Base-by-base conservation (phyloP, 1,140 invertebrate species). In the Sipha flava region DNA sequence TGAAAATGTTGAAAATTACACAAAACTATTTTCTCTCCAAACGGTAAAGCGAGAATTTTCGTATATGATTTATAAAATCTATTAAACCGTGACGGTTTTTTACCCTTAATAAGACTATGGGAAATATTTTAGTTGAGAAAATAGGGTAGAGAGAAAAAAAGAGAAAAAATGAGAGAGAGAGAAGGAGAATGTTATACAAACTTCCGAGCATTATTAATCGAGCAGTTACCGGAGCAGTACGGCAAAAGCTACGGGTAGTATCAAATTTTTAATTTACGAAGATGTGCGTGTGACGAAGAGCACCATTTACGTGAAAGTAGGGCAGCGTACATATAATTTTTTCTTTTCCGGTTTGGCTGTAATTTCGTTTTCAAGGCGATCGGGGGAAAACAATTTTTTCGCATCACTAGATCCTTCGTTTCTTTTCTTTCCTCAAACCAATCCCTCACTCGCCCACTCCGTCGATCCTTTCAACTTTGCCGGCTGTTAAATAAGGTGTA, bases 201-300 rank as follows among this genome's bases (percentile, higher is more conserved):
- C 37, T 43, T 43, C 34, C 64, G 34, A 40, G 12, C 12, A 26
- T 66, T 66, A 66, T 66, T 66, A 66, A 66, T 43, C 37, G 34
- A 43, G 64, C n/a, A 43, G 34, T 66, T 43, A 66, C 62, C 59
- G 5, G 31, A 62, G 21, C 49, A 54, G 21, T n/a, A 9, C 49
- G 37, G 34, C 21, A 23, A 40, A 66, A 66, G 62, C 34, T 18
- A n/a, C 1, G 62, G 47, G 34, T n/a, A n/a, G n/a, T 40, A 66
- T 66, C n/a, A 14, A n/a, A 66, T 66, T 66, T 66, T 66, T 66
- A 40, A 66, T 66, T 66, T 66, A 66, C 34, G 62, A 31, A 16
- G 10, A 23, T 16, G 34, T 12, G 34, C n/a, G 34, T 12, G 34
- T 40, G 62, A 40, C 34, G 62, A 26, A 66, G 40, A 66, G 64